A percentile compares a stretch with the other conserved stretches of the same genome.
Conservation (phyloP, 1,140 invertebrate genomes). For the Helicoverpa zea region DNA sequence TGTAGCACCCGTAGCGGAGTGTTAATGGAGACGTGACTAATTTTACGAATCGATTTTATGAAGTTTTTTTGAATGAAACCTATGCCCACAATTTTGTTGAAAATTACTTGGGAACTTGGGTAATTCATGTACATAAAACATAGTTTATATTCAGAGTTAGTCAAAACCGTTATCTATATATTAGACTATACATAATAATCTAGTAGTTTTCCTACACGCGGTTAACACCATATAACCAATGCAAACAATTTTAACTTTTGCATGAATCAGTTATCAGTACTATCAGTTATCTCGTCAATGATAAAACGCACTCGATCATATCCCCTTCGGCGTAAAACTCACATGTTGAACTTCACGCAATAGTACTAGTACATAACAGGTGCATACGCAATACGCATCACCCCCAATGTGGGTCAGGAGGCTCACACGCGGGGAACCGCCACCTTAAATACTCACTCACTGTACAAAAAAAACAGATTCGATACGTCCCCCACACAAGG, state of each 20-base stretch:
- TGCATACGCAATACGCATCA: slow-evolving; percentile 77
- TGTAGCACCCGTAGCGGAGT: not conserved
- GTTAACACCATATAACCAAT: too few species aligned
- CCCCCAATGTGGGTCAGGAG: slow-evolving; percentile 77
- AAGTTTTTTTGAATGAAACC: not conserved
- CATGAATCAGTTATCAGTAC: too few species aligned
- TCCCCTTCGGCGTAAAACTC: not conserved
- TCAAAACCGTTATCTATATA: too few species aligned
- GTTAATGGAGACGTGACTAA: slow-evolving; percentile 23
- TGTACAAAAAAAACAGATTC: slow-evolving; percentile 31
- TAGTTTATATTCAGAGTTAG: too few species aligned
- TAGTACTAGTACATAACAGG: slow-evolving; percentile 55
- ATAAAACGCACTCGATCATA: not conserved
- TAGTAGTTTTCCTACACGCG: too few species aligned
- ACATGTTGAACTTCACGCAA: slow-evolving; percentile 45
- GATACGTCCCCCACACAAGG: not conserved
- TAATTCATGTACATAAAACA: too few species aligned
- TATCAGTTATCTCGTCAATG: not conserved
- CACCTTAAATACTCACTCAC: slow-evolving; percentile 38
- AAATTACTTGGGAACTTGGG: too few species aligned
- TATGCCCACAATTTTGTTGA: too few species aligned
- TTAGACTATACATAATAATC: too few species aligned
- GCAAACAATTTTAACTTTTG: too few species aligned
- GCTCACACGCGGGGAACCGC: slow-evolving; percentile 57
- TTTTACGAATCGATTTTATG: not conserved